Evolutionary conservation across 2,888 invertebrate species (phyloP).

Genomic region (Reticulitermes lucifugus): DNA sequence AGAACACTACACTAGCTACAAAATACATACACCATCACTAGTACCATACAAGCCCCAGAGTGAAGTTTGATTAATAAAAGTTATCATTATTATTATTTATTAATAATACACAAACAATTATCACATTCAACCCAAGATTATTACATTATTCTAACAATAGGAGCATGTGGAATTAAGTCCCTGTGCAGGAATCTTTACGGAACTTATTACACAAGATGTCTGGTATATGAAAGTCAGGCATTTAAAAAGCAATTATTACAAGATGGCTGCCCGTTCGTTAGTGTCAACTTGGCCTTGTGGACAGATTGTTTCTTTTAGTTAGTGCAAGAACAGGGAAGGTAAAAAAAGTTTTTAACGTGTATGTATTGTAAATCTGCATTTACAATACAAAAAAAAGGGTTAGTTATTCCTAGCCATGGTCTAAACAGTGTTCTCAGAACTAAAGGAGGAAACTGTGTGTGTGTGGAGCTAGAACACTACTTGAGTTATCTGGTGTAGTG

Average conservation of each 20-base stretch:
- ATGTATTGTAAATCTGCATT: conserved; percentile 11
- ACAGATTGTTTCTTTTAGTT: conserved; percentile 30
- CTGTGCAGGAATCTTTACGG: background rate
- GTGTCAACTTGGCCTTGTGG: conserved; percentile 61
- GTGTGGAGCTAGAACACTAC: conserved; percentile 13
- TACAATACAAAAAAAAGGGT: conserved; percentile 21
- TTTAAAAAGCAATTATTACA: conserved; percentile 39
- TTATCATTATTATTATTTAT: conserved; percentile 46
- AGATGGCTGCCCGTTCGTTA: conserved; percentile 56
- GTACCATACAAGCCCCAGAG: conserved; percentile 45
- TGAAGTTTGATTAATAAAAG: conserved; percentile 42
- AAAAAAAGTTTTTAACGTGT: conserved; percentile 1
- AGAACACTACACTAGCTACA: conserved; percentile 38
- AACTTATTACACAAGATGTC: conserved; percentile 21
- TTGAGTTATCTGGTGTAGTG: conserved; percentile 4
- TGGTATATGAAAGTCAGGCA: conserved; percentile 34
- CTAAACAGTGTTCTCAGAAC: conserved; percentile 2
- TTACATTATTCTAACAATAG: conserved; percentile 39
- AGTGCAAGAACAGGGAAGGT: conserved; percentile 28
- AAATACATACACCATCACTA: conserved; percentile 41
- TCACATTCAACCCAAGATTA: conserved; percentile 40
- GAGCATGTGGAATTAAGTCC: conserved; percentile 24
- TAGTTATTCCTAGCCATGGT: conserved; percentile 23
- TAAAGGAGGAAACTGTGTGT: background rate
- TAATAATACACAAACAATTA: conserved; percentile 43